A percentile compares a stretch with the other conserved stretches of the same genome.
Evolutionary conservation across 2,113 vertebrate species (phyloP).

Genomic region (Herpailurus yagouaroundi): DNA sequence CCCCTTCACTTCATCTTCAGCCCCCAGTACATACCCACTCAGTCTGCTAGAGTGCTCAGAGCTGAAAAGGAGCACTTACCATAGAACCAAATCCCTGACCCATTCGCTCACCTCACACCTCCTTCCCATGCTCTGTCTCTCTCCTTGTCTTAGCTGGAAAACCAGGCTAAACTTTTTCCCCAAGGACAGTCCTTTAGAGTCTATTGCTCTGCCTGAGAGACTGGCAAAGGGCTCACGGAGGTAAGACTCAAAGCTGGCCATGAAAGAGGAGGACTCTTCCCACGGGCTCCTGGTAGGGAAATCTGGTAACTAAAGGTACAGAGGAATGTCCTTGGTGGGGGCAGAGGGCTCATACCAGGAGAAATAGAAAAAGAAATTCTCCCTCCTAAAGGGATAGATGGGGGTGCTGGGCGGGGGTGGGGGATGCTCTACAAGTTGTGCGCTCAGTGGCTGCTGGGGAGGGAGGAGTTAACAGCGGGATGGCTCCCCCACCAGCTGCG

Average conservation of each 20-base stretch:
- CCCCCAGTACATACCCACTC: neutral
- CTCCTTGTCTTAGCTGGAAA: neutral
- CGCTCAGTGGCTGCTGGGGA: neutral
- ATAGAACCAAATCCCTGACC: neutral
- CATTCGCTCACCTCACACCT: neutral
- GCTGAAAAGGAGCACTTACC: neutral
- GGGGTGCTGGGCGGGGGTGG: neutral
- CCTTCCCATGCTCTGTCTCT: neutral
- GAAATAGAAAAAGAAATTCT: neutral
- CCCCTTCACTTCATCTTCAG: neutral
- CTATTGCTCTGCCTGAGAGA: neutral
- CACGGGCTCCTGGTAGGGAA: neutral
- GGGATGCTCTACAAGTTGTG: too few species aligned
- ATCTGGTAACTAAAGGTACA: neutral
- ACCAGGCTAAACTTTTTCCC: neutral
- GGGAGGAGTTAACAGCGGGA: constrained; percentile 58
- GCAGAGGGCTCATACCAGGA: neutral
- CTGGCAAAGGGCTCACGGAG: neutral
- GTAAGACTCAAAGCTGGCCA: neutral
- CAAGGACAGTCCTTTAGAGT: neutral
- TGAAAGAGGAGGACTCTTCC: neutral
- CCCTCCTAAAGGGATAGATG: neutral
- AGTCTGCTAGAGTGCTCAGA: too few species aligned
- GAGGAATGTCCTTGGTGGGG: neutral
- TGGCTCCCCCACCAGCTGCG: constrained; percentile 51